Evolutionary conservation across 92 coral and sea anemone species (phyloP).

Genomic region (Porites rus): DNA sequence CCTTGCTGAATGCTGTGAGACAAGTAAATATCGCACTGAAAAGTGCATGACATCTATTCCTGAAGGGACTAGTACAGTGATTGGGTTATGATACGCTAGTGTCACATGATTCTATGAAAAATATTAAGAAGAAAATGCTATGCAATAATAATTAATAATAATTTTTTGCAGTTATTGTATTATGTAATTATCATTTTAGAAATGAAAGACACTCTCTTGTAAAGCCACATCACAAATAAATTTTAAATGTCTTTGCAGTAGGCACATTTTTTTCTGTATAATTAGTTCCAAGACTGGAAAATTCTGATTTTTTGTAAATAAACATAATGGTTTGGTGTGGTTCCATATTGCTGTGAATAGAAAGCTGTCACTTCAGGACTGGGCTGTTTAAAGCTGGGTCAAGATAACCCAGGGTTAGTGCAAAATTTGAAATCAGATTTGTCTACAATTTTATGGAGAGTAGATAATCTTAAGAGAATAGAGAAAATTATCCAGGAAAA

Average conservation of each 20-base stretch:
- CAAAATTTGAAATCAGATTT: too few species aligned
- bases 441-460: too few species aligned
- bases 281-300: neutral
- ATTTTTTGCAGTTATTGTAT: constrained; percentile 1
- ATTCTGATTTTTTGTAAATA: constrained; percentile 19
- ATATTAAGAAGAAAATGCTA: constrained; percentile 13
- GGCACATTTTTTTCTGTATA: neutral
- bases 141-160: constrained; percentile 23
- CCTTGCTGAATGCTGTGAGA: neutral
- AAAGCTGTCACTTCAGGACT: neutral
- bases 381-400: neutral
- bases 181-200: constrained; percentile 49
- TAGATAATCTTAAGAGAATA: too few species aligned
- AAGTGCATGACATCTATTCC: neutral
- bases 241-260: constrained; percentile 30
- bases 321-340: neutral
- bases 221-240: constrained; percentile 22
- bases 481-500: too few species aligned
- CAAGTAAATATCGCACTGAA: neutral
- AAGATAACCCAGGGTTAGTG: too few species aligned
- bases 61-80: neutral
- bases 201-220: constrained; percentile 28
- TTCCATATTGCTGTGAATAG: neutral
- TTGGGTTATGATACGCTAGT: constrained; percentile 20
- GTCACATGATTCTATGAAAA: constrained; percentile 16